phyloP scores from a whole-genome alignment of 2,888 invertebrate species.

The Agelastica alni region DNA sequence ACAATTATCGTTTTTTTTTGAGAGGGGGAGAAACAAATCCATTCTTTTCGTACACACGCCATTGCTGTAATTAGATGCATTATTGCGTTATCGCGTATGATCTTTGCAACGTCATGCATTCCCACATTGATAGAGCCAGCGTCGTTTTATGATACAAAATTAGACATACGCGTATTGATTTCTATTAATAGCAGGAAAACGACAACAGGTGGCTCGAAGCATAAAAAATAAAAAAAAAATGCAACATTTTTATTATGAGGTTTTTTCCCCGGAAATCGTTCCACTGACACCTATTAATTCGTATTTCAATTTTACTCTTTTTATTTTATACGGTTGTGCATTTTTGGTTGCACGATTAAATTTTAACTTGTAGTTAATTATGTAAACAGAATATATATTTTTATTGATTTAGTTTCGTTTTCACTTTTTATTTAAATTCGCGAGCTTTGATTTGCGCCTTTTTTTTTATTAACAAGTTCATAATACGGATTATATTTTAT shows the following conservation, averaged over 20 bases:
- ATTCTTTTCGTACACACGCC: not conserved
- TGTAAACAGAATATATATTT: constrained; percentile 41
- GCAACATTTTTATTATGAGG: constrained; percentile 45
- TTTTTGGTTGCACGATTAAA: constrained; percentile 48
- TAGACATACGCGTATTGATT: constrained; percentile 49
- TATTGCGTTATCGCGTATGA: constrained; percentile 3
- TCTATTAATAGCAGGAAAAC: constrained; percentile 46
- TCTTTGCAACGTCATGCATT: constrained; percentile 6
- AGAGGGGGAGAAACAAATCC: no score
- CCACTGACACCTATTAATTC: constrained; percentile 57
- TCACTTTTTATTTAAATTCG: constrained; percentile 10
- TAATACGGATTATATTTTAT: no score
- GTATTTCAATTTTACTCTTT: constrained; percentile 50
- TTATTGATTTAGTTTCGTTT: constrained; percentile 29
- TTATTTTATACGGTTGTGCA: constrained; percentile 42
- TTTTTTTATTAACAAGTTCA: no score
- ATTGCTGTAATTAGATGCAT: not conserved
- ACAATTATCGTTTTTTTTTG: no score
- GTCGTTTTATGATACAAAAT: constrained; percentile 32
- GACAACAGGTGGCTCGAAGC: constrained; percentile 51
- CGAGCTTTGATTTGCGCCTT: not conserved
- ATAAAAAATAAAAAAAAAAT: constrained; percentile 46
- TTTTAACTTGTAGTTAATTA: constrained; percentile 49
- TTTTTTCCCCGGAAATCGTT: constrained; percentile 48
- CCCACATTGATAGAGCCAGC: constrained; percentile 23